Percentiles rank a stretch among this genome's conserved stretches.
Evolutionary conservation across 1,140 invertebrate species (phyloP).

Genomic region (Achatina immaculata): DNA sequence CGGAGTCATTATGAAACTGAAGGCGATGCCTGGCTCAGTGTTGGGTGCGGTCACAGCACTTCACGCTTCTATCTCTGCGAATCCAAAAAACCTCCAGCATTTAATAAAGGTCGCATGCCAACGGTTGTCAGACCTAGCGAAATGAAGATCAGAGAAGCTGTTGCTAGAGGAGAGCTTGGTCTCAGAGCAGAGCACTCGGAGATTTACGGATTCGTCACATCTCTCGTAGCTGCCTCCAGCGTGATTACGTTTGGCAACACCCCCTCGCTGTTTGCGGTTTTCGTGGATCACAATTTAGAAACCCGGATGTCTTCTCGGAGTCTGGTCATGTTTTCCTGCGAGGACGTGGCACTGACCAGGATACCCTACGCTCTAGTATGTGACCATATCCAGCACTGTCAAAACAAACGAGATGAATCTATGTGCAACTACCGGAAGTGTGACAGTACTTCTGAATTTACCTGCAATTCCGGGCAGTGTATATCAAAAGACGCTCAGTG

Average conservation of each 20-base stretch:
- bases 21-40: constrained; percentile 1
- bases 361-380: constrained; percentile 17
- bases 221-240: neutral
- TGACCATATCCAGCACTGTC: constrained; percentile 5
- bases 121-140: constrained; percentile 1
- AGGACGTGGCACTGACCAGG: neutral
- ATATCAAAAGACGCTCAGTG: constrained; percentile 19
- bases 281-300: neutral
- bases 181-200: neutral
- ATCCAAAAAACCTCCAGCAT: constrained; percentile 13
- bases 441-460: neutral
- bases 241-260: neutral
- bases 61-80: constrained; percentile 13
- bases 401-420: constrained; percentile 18
- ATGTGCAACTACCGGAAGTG: constrained; percentile 32
- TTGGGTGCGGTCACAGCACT: constrained; percentile 16
- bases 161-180: constrained; percentile 11
- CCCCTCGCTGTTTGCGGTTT: neutral
- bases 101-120: neutral
- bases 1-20: constrained; percentile 2
- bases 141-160: neutral
- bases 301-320: neutral
- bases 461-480: constrained; percentile 23
- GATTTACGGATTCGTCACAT: neutral
- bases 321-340: constrained; percentile 1